Evolutionary conservation across 37 sponge, comb jelly and placozoan species (phyloP), one percentile per base, ranked within the genome.

Genomic region (Axinella damicornis): DNA sequence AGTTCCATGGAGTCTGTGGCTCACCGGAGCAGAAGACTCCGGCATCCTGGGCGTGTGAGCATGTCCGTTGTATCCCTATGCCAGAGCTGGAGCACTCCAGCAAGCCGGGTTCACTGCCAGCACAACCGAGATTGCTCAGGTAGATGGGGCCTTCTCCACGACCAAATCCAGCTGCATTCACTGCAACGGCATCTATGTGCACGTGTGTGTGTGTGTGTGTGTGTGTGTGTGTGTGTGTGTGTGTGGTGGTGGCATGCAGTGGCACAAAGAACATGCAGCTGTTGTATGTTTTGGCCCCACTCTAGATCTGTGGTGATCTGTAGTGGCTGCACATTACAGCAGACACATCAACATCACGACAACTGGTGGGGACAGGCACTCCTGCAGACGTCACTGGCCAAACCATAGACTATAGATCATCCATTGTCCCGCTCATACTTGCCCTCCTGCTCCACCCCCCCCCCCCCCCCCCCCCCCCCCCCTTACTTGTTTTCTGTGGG

Each of bases 91-190:
- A 24, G 25, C 68, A 67, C 21, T 67, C 53, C 0, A 80, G 53
- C 4, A 64, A 21, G 19, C 13, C 68, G 5, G 17, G 2, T 71
- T 80, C 81, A 53, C 17, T 64, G 16, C 81, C 81, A 13, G 53
- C 41, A 46, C 81, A 80, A 31, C 40, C 35, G 27, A 80, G 27
- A 69, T 19, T 58, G 2, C 32, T 37, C 68, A 80, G 70, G 35
- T 68, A 80, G 17, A 80, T 58, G 0, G 87, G 74, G 59, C 77
- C 63, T 62, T n/a, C 38, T 18, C 74, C 85, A 63, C 13, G n/a
- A 59, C 57, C 69, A 67, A 73, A 83, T 38, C 24, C 1, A 39
- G 46, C 56, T 39, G 28, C 20, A 9, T 25, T 24, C 6, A 39
- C 61, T 12, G 61, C 13, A 32, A 72, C 59, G n/a, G 71, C 35